Base-by-base conservation (phyloP, 2,113 vertebrate species). In the Haplochromis vanheusdeni region DNA sequence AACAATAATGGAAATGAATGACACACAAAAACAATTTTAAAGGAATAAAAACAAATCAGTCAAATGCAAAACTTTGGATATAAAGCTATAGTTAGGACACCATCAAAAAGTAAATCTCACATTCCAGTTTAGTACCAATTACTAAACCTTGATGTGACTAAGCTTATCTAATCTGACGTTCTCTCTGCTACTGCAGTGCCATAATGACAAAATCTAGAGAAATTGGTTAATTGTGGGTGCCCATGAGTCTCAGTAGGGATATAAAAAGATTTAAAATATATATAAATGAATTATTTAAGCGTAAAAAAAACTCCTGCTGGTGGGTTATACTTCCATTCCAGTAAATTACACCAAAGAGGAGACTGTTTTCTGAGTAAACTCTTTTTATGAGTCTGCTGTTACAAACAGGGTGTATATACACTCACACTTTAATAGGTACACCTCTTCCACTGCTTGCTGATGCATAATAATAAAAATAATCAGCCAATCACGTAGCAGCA, bases 291-390 rank as follows among this genome's bases (percentile, higher is more conserved):
- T 70, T 42, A 16, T 42, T 70, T 16, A 42, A 23, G 65, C 1
- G 1, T 42, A 65, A 8, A 13, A 10, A 60, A 8, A 2, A 0
- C 3, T 60, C 19, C 33, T 68, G 19, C 33, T 70, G 65, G 5
- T 70, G 35, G 19, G 62, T 12, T 37, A 3, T 12, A 7, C 19
- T n/a, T n/a, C 6, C 60, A 65, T 65, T 37, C 31, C 31, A 65
- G 19, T 17, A 37, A 37, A 65, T 68, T 4, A 5, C 11, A 37
- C 33, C 62, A 40, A 40, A 62, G 31, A 62, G 16, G 16, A 68
- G 11, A 68, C 33, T 37, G 4, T 68, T 58, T 58, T 58, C 55
- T 28, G 55, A 58, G 55, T 28, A 58, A 58, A 58, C 55, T 28
- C 55, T 28, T 42, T 70, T 21, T 70, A 42, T 42, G 35, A 23